Evolutionary conservation across 2,113 vertebrate species (phyloP), one percentile per base, ranked within the genome.

Genomic region (Formicarius rufipectus): DNA sequence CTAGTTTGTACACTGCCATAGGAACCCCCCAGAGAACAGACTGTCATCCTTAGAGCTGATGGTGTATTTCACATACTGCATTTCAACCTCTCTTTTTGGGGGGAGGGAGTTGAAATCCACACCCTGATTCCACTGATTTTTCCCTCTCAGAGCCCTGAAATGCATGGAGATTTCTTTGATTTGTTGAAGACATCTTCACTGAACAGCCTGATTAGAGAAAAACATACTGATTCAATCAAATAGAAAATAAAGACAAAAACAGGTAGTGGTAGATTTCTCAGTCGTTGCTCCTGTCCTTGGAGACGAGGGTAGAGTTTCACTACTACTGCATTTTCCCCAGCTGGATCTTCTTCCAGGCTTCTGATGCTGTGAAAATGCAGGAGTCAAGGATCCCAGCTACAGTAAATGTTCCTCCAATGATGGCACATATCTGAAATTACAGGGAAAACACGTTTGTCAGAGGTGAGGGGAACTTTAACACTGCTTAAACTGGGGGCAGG

Each of bases 261-360:
- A 59, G 62, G 90, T 89, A 93, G 88, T 93, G 90, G 92, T 94
- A 93, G 94, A 69, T 89, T 93, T 90, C 74, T 93, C 45, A 24
- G 94, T 91, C 89, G 94, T 95, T 80, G 75, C 53, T 90, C 93
- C 90, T 92, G 93, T 86, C 91, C 95, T 94, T 28, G 71, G 84
- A 83, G 88, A 92, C 20, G 4, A 14, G 85, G 66, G 31, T 45
- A 83, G 89, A 90, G 53, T 80, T 95, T 75, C 24, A 76, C 68
- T 14, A 18, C 95, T 98, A 98, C 49, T 98, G 98, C 98, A 99
- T 99, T 97, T 99, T 99, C 55, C 99, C 99, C 39, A 99, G 98
- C 95, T 99, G 99, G 96, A 99, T 99, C 98, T 99, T 99, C 98
- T 99, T 99, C 99, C 99, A 99, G 94, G 99, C 99, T 95, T 99